These are phyloP conservation scores for Napeogenes inachia DNA, from an alignment of 2,888 invertebrate species.

Conservation along the genomic window DNA sequence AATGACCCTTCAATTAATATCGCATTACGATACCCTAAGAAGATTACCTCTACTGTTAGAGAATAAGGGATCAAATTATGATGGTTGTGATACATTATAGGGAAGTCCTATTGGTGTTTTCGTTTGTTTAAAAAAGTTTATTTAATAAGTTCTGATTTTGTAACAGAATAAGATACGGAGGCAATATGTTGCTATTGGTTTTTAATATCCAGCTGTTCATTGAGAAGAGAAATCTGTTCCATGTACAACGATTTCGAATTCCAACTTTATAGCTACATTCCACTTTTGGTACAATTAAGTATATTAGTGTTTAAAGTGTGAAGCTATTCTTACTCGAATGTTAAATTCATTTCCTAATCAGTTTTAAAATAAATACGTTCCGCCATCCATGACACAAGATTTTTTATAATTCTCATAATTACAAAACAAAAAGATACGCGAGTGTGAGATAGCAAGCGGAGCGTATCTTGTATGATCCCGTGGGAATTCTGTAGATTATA, in stretches of 20 bases:
- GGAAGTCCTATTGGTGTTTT: slow-evolving; percentile 24
- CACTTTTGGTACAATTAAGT: too few species aligned
- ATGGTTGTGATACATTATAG: slow-evolving; percentile 28
- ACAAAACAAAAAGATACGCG: slow-evolving; percentile 1
- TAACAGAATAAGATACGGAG: too few species aligned
- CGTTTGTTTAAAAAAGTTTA: background rate
- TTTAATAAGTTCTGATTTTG: background rate
- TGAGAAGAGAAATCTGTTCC: too few species aligned
- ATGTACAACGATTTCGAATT: too few species aligned
- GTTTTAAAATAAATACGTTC: background rate
- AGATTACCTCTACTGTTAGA: slow-evolving; percentile 7
- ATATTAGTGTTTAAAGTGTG: too few species aligned
- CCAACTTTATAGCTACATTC: too few species aligned
- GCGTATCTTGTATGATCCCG: slow-evolving; percentile 30
- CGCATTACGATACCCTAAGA: background rate
- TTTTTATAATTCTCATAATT: slow-evolving; percentile 7
- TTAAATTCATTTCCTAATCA: background rate
- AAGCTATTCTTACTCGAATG: background rate
- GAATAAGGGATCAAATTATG: slow-evolving; percentile 20
- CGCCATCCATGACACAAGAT: background rate
- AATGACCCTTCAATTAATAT: slow-evolving; percentile 9
- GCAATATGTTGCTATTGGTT: too few species aligned
- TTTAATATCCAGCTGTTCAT: too few species aligned
- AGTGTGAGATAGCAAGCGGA: slow-evolving; percentile 33
- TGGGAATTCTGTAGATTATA: slow-evolving; percentile 8